These are phyloP conservation scores for Umimayanthus kanabou DNA, from an alignment of 92 coral and sea anemone genomes.

Conservation along the genomic window DNA sequence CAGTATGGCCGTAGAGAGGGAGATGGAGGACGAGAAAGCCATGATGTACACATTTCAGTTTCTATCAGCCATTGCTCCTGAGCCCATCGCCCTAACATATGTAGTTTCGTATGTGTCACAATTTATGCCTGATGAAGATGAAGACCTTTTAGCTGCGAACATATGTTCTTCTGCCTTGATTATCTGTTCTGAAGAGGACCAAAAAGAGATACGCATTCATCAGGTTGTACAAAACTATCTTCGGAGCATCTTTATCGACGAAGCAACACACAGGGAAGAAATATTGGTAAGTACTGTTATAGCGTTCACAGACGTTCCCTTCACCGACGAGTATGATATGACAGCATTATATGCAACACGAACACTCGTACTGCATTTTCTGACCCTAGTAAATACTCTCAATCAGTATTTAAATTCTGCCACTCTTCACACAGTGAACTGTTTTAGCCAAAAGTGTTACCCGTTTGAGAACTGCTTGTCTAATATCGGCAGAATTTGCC, in stretches of 20 bases:
- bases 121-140: no score
- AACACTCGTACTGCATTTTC: not conserved
- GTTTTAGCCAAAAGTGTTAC: not conserved
- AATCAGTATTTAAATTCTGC: not conserved
- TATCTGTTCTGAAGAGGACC: not conserved
- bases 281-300: not conserved
- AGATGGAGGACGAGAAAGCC: slow-evolving; percentile 1
- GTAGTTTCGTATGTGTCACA: slow-evolving; percentile 1
- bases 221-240: slow-evolving; percentile 5
- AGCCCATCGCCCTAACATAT: slow-evolving; percentile 29
- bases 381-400: not conserved
- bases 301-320: not conserved
- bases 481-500: not conserved
- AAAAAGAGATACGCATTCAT: not conserved
- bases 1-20: slow-evolving; percentile 50
- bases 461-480: not conserved
- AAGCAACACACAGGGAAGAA: not conserved
- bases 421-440: no score
- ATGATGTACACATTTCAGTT: slow-evolving; percentile 50
- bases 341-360: not conserved
- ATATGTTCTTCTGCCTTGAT: slow-evolving; percentile 49
- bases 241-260: not conserved
- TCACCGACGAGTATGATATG: no score
- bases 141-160: no score
- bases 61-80: slow-evolving; percentile 40